Evolutionary conservation across 2,797 vertebrate species (phyloP).

Genomic region (Numenius phaeopus): DNA sequence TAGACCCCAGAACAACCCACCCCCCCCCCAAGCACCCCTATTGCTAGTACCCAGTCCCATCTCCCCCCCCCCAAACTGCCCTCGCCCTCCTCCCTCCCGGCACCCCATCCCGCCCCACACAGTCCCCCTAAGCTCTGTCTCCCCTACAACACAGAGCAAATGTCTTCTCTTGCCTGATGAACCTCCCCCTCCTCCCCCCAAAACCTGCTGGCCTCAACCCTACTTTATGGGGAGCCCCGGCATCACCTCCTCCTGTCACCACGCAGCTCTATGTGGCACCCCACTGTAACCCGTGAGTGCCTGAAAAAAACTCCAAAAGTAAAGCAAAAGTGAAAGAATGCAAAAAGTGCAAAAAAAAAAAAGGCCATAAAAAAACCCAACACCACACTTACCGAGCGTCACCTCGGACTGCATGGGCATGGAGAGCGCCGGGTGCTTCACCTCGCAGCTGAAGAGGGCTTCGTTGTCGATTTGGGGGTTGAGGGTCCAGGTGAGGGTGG

Average conservation of each 20-base stretch:
- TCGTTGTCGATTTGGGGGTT: slow-evolving; percentile 95
- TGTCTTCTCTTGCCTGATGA: background rate
- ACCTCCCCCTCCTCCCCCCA: too few species aligned
- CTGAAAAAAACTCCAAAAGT: fast-evolving
- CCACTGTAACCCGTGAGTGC: fast-evolving
- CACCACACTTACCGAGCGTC: slow-evolving; percentile 84
- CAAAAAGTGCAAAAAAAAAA: background rate
- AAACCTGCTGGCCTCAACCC: too few species aligned
- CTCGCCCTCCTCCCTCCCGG: background rate
- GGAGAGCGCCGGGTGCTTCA: slow-evolving; percentile 93
- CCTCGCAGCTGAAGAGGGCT: slow-evolving; percentile 95
- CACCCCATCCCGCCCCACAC: background rate
- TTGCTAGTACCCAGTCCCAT: background rate
- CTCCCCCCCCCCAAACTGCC: background rate
- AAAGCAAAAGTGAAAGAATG: background rate
- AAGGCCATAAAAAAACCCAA: too few species aligned
- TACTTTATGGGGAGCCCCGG: fast-evolving
- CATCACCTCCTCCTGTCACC: fast-evolving
- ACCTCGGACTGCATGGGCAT: slow-evolving; percentile 97
- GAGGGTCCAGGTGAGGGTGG: slow-evolving; percentile 92
- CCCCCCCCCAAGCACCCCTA: too few species aligned
- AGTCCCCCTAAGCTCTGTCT: background rate
- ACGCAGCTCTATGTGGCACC: fast-evolving
- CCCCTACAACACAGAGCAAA: background rate
- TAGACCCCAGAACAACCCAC: background rate